These are phyloP conservation scores for Trichonephila inaurata DNA, from an alignment of 1,140 invertebrate genomes.

Conservation along the genomic window DNA sequence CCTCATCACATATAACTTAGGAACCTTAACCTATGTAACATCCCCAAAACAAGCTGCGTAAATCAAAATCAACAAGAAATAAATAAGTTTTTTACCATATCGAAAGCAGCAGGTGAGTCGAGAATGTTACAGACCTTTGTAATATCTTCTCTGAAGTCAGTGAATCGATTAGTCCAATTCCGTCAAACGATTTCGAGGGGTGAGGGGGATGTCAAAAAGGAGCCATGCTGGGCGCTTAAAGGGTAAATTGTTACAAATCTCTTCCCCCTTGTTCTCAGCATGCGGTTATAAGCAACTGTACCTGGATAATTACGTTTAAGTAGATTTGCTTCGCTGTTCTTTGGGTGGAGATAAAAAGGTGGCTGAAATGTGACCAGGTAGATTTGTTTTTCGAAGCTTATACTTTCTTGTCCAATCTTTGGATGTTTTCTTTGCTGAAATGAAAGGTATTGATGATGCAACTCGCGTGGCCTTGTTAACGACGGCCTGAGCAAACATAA, in stretches of 20 bases:
- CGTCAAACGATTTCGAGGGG: background rate
- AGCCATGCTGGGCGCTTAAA: slow-evolving; percentile 6
- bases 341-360: background rate
- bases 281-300: slow-evolving; percentile 9
- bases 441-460: slow-evolving; percentile 31
- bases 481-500: background rate
- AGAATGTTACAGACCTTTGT: background rate
- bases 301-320: slow-evolving; percentile 14
- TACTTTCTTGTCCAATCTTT: background rate
- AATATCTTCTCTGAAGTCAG: background rate
- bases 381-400: background rate
- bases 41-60: background rate
- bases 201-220: background rate
- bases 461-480: background rate
- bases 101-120: slow-evolving; percentile 3
- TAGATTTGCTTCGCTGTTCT: background rate
- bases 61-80: slow-evolving; percentile 4
- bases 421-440: background rate
- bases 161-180: slow-evolving; percentile 22
- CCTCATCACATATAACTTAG: no score
- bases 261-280: slow-evolving; percentile 39
- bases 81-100: background rate
- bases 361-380: background rate
- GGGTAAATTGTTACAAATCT: slow-evolving; percentile 32
- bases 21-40: no score